These are phyloP conservation scores for Tyto alba DNA, from an alignment of 2,113 vertebrate species.

Conservation along the genomic window DNA sequence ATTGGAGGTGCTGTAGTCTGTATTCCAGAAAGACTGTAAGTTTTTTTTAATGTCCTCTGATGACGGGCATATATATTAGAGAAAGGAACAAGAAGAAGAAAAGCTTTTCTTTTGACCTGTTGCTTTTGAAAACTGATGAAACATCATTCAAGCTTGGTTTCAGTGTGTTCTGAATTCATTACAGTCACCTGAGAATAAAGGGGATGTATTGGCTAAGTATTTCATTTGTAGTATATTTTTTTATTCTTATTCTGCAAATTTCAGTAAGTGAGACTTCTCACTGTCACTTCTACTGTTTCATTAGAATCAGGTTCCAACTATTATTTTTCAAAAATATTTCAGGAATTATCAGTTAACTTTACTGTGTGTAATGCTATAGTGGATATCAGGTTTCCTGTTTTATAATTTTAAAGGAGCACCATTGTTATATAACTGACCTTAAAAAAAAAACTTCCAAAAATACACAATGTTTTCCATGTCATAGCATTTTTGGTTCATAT, in stretches of 20 bases:
- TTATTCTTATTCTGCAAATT: not conserved
- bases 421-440: not conserved
- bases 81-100: not conserved
- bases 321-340: not conserved
- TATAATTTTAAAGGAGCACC: not conserved
- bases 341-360: not conserved
- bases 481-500: not conserved
- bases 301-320: not conserved
- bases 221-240: not conserved
- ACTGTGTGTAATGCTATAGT: not conserved
- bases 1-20: not conserved
- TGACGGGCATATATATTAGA: not conserved
- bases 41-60: not conserved
- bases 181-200: not conserved
- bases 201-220: not conserved
- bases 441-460: not conserved
- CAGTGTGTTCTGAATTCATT: not conserved
- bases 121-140: not conserved
- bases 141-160: not conserved
- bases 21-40: not conserved
- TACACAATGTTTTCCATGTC: not conserved
- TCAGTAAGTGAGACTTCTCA: not conserved
- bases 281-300: not conserved
- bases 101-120: not conserved
- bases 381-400: not conserved